Conservation (phyloP, 2,888 invertebrate genomes). For the Seira musarum region DNA sequence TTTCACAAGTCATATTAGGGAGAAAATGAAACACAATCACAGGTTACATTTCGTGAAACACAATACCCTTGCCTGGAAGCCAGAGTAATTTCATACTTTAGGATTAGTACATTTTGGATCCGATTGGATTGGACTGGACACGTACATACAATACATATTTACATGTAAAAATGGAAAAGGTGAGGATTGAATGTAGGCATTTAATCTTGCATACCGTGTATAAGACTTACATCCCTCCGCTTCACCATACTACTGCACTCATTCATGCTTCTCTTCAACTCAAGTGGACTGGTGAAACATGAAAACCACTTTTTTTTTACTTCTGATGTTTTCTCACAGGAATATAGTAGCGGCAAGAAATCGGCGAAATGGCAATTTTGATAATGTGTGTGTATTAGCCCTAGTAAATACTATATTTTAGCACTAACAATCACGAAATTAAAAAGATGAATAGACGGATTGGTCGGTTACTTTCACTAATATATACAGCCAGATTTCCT, state of each 20-base stretch:
- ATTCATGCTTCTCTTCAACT: neutral
- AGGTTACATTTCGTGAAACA: slow-evolving; percentile 11
- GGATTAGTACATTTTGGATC: too few species aligned
- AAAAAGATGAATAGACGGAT: too few species aligned
- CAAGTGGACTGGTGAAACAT: neutral
- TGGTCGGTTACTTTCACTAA: too few species aligned
- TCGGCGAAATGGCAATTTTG: too few species aligned
- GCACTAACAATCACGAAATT: too few species aligned
- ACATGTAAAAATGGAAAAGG: neutral
- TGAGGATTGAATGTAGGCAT: too few species aligned
- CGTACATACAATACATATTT: neutral
- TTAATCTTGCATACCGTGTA: neutral
- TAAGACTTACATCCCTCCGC: neutral
- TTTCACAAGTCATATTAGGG: slow-evolving; percentile 52
- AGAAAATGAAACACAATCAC: slow-evolving; percentile 49
- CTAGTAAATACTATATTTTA: too few species aligned
- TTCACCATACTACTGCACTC: neutral
- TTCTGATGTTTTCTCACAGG: neutral
- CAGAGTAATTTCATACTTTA: slow-evolving; percentile 7
- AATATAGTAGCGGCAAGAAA: too few species aligned
- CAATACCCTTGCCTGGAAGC: neutral
- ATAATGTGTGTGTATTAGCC: too few species aligned
- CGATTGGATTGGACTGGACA: too few species aligned
- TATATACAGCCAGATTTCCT: too few species aligned
- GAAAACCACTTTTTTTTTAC: neutral